A percentile compares a stretch with the other conserved stretches of the same genome.
phyloP scores from a whole-genome alignment of 2,888 invertebrate species.

The Achlya flavicornis region DNA sequence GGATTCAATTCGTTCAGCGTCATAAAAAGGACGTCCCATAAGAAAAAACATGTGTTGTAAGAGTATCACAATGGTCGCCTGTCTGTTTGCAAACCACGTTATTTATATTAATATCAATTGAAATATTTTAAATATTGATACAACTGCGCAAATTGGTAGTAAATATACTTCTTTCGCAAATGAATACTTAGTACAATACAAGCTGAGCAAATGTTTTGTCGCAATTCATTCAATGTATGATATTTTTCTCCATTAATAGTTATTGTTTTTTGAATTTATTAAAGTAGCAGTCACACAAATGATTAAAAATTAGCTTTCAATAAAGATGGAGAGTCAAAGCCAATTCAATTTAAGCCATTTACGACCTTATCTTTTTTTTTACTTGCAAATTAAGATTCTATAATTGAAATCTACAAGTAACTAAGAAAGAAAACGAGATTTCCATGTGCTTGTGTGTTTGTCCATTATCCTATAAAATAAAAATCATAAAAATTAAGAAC shows the following conservation, averaged over 20 bases:
- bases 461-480: too few species aligned
- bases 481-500: too few species aligned
- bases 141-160: conserved; percentile 4
- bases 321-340: too few species aligned
- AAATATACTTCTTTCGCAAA: conserved; percentile 5
- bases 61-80: neutral
- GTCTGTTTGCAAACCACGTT: conserved; percentile 2
- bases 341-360: too few species aligned
- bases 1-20: neutral
- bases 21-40: neutral
- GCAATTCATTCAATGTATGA: neutral
- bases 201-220: conserved; percentile 9
- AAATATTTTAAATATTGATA: neutral
- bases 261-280: neutral
- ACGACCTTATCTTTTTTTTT: too few species aligned
- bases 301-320: too few species aligned
- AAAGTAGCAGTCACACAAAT: too few species aligned
- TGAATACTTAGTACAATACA: neutral
- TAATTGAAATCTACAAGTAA: too few species aligned
- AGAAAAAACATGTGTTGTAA: neutral
- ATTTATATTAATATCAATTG: conserved; percentile 6
- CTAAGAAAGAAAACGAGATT: too few species aligned
- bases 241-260: neutral
- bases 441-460: too few species aligned
- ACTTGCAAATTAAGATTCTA: too few species aligned